Base-by-base conservation (phyloP, 2,113 vertebrate genomes). In the Seriola quinqueradiata region DNA sequence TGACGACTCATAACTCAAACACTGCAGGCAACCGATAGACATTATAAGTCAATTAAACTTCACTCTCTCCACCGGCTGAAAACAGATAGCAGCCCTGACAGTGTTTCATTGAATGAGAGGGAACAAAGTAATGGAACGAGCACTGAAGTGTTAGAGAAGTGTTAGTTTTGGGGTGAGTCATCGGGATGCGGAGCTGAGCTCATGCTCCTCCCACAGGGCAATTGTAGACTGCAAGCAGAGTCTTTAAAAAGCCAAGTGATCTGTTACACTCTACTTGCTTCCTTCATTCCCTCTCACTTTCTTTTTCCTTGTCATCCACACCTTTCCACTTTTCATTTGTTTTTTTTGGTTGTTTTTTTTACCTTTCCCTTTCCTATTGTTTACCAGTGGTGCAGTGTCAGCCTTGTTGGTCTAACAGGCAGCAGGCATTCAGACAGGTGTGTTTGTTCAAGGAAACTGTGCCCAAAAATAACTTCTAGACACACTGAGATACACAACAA, bases 131-230 rank as follows among this genome's bases (percentile, higher is more conserved):
- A 93, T 84, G 79, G 82, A 88, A 36, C 11, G 71, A 71, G 69
- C 64, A 70, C 5, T 81, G 85, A 88, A 88, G 83, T 85, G 77
- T 87, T 87, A 11, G 60, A 83, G 70, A 72, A 89, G 82, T 90
- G 86, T 93, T 89, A 64, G 77, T 90, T 92, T 90, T 86, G 25
- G 78, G 86, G 84, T 93, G 91, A 92, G 81, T 94, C 89, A 92
- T 90, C 63, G 10, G 38, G 79, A 84, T 80, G 82, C 25, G 4
- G 70, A 83, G 72, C 58, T 36, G 68, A 88, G 71, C 77, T 80
- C 58, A 61, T 66, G 65, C 70, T 73, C 72, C 76, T 85, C 80
- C 89, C 59, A 76, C 65, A 90, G 83, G 82, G 84, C 76, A 40
- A 73, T 8, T 64, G 68, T 28, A 80, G 85, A 86, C 67, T 70